Conservation (phyloP, 2,888 invertebrate genomes). For the Oxyteleia sp. region DNA sequence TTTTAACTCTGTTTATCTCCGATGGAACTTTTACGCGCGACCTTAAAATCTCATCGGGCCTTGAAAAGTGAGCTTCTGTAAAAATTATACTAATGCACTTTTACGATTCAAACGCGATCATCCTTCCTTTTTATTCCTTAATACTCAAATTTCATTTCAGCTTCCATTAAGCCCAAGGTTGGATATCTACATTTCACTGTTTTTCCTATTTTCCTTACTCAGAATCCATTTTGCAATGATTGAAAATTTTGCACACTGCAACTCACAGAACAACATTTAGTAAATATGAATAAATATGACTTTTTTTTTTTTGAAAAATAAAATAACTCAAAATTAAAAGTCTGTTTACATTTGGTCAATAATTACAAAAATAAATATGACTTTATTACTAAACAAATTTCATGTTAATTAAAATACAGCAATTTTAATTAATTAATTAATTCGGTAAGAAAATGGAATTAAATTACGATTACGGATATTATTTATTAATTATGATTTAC, state of each 20-base stretch:
- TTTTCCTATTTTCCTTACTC: neutral
- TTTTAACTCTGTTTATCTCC: too few relatives aligned
- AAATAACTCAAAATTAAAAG: too few relatives aligned
- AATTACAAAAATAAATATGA: too few relatives aligned
- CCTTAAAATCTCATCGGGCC: neutral
- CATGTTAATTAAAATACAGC: too few relatives aligned
- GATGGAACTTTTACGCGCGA: neutral
- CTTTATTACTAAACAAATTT: too few relatives aligned
- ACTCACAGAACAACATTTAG: too few relatives aligned
- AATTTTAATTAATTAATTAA: too few relatives aligned
- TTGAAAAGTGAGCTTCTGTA: neutral
- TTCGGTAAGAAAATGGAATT: too few relatives aligned
- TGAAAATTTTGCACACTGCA: neutral
- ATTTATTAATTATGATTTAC: neutral
- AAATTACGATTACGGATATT: neutral
- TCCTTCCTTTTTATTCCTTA: constrained; percentile 26
- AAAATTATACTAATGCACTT: constrained; percentile 23
- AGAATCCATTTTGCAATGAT: neutral
- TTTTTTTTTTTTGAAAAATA: too few relatives aligned
- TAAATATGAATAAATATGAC: too few relatives aligned
- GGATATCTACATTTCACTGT: neutral
- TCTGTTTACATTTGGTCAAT: too few relatives aligned
- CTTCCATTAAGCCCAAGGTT: constrained; percentile 18
- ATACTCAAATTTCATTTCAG: constrained; percentile 22
- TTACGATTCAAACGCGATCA: constrained; percentile 20